Evolutionary conservation across 2,888 invertebrate genomes (phyloP).

Genomic region (Cataglyphis altisquamis): DNA sequence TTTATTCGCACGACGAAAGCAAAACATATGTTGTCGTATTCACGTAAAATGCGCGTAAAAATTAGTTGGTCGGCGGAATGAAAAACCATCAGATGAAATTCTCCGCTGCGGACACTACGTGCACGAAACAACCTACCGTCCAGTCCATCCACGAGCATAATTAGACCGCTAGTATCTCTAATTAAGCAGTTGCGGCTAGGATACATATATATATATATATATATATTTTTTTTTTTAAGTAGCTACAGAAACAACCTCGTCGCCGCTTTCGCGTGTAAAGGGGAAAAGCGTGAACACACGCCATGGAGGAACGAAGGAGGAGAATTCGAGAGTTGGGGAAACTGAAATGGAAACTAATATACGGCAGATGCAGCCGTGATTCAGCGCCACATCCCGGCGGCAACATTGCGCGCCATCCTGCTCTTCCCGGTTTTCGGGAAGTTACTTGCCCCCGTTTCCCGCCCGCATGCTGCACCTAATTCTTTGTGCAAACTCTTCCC

Average conservation of each 20-base stretch:
- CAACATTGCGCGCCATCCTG: conserved; percentile 32
- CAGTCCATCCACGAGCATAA: conserved; percentile 12
- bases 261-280: conserved; percentile 9
- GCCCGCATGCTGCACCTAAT: conserved; percentile 64
- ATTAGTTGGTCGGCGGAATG: conserved; percentile 1
- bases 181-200: conserved; percentile 43
- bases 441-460: conserved; percentile 36
- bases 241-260: conserved; percentile 31
- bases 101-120: neutral
- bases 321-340: conserved; percentile 57
- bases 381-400: conserved; percentile 36
- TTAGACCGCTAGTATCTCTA: conserved; percentile 48
- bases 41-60: conserved; percentile 5
- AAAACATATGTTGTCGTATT: neutral
- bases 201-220: neutral
- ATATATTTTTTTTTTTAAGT: conserved; percentile 28
- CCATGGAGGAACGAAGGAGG: neutral
- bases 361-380: conserved; percentile 57
- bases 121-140: neutral
- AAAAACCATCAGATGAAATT: conserved; percentile 31
- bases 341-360: conserved; percentile 51
- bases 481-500: conserved; percentile 66
- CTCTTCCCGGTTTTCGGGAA: conserved; percentile 45
- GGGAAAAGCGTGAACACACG: neutral
- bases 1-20: neutral